Evolutionary conservation across 2,888 invertebrate genomes (phyloP), one percentile per base, ranked within the genome.

Genomic region (Nomada flava): DNA sequence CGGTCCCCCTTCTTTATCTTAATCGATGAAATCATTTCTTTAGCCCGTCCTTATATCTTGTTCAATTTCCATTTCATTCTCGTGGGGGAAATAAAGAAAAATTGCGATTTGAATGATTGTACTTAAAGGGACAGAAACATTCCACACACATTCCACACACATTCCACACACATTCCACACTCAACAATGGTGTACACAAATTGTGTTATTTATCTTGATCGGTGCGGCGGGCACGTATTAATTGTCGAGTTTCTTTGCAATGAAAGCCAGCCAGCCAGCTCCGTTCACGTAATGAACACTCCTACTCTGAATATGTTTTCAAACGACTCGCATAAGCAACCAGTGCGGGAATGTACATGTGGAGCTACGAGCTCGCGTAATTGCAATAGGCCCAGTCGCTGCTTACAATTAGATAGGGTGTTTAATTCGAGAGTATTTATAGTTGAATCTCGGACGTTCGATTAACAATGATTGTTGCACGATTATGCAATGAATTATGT

Each of bases 211-310:
- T n/a, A 15, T 1, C 26, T 36, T 36, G 36, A 36, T 36, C 36
- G 36, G 36, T 36, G 36, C 9, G 9, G n/a, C 5, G 11, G 29
- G 5, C 26, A 15, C 20, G 29, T 4, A 10, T 52, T 67, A 67
- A 67, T 53, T 52, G n/a, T 7, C 50, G 2, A 11, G 52, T 42
- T 9, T 5, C 18, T 65, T 57, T 59, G 13, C n/a, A 44, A 29
- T 57, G 26, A 20, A 20, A 57, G 42, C 20, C 13, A 47, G 29
- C 20, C 13, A 47, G 29, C 15, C 18, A 7, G 15, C 53, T 4
- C 20, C 15, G 69, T 81, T 69, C 74, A 70, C 70, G 64, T 79
- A 74, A 71, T 20, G 65, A 62, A 50, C 65, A 36, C 15, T 47
- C 26, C 55, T 36, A 20, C 29, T 53, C 53, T 42, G 70, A 59